phyloP scores from a whole-genome alignment of 2,888 invertebrate species.

The Alentia gelatinosa region DNA sequence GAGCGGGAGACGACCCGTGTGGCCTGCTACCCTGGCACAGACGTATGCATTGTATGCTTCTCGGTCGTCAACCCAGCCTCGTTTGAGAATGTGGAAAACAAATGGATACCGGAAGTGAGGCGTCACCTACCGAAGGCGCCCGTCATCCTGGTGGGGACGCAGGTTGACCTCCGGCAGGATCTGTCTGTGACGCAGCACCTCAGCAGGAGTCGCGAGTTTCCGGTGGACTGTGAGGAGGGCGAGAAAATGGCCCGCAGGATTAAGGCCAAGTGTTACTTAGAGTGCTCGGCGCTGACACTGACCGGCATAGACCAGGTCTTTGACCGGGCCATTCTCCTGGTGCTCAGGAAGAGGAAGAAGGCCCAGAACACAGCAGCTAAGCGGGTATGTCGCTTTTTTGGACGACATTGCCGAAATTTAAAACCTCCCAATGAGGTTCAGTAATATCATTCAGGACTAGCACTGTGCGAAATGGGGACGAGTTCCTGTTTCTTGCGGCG shows the following conservation, averaged over 20 bases:
- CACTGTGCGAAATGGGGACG: no score
- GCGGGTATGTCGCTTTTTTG: neutral
- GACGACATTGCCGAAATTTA: no score
- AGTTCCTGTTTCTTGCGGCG: no score
- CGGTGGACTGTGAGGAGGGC: slow-evolving; percentile 62
- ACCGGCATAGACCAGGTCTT: slow-evolving; percentile 69
- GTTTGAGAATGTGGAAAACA: slow-evolving; percentile 70
- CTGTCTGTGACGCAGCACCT: neutral
- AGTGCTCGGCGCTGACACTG: slow-evolving; percentile 67
- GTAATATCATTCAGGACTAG: no score
- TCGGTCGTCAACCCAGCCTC: slow-evolving; percentile 71
- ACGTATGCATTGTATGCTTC: slow-evolving; percentile 75
- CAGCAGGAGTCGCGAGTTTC: slow-evolving; percentile 34
- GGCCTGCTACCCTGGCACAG: slow-evolving; percentile 70
- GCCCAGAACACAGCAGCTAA: slow-evolving; percentile 45
- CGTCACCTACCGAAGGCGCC: slow-evolving; percentile 72
- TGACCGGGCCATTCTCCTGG: slow-evolving; percentile 65
- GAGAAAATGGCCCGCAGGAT: slow-evolving; percentile 64
- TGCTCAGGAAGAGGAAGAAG: slow-evolving; percentile 67
- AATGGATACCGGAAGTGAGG: slow-evolving; percentile 74
- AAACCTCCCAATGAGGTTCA: no score
- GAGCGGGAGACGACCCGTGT: slow-evolving; percentile 35
- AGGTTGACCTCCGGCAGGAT: slow-evolving; percentile 70
- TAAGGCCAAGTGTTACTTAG: slow-evolving; percentile 64
- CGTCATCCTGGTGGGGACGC: slow-evolving; percentile 74